These are phyloP conservation scores for Cynopterus sphinx DNA, from an alignment of 2,797 vertebrate species.

Conservation along the genomic window DNA sequence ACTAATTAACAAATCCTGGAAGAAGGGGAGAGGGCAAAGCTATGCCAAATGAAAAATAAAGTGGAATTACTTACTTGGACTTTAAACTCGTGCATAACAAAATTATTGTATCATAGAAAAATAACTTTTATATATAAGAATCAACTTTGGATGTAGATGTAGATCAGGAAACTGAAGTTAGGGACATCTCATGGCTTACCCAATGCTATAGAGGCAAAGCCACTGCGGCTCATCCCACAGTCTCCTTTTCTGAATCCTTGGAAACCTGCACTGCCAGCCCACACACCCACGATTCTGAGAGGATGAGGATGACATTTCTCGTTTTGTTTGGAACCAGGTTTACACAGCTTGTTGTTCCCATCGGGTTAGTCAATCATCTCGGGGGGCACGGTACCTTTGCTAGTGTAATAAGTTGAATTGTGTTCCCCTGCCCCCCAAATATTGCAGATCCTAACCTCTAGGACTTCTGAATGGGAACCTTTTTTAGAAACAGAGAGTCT, in stretches of 20 bases:
- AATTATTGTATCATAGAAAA: not conserved
- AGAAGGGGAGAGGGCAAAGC: not conserved
- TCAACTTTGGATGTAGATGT: not conserved
- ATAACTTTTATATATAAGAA: not conserved
- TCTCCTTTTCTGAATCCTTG: not conserved
- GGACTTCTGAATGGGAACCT: not conserved
- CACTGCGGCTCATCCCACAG: not conserved
- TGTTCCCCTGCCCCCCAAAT: not conserved
- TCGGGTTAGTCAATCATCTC: not conserved
- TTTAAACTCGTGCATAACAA: not conserved
- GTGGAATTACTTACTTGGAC: not conserved
- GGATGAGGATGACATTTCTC: not conserved
- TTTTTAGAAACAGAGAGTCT: not conserved
- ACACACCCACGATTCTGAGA: not conserved
- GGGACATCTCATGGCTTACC: not conserved
- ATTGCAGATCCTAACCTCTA: not conserved
- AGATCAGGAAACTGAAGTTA: not conserved
- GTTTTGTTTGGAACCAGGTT: not conserved
- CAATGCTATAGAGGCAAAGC: not conserved
- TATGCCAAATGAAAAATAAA: not conserved
- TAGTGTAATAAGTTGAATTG: not conserved
- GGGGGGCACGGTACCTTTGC: not conserved
- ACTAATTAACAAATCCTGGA: not conserved
- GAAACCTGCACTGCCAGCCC: not conserved
- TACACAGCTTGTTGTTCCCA: too few relatives aligned